These are phyloP conservation scores for Gorsachius magnificus DNA, from an alignment of 2,797 vertebrate genomes.

Conservation along the genomic window DNA sequence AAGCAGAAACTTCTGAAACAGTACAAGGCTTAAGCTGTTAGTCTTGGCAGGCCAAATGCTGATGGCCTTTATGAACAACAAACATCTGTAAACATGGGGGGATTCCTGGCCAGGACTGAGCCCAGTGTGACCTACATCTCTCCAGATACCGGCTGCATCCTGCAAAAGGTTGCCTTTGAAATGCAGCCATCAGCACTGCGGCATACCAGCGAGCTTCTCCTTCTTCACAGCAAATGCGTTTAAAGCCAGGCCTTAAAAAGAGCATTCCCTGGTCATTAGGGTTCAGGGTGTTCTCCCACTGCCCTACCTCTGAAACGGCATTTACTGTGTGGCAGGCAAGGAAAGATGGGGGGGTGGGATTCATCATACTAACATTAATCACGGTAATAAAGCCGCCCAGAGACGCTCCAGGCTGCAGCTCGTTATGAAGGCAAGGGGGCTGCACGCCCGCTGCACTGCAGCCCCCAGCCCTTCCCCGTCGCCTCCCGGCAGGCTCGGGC, in stretches of 20 bases:
- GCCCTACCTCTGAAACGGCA: neutral
- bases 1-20: neutral
- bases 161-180: neutral
- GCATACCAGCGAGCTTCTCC: neutral
- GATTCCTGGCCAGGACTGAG: neutral
- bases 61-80: neutral
- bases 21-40: neutral
- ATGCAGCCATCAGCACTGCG: neutral
- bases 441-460: fast-evolving
- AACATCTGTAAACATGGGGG: neutral
- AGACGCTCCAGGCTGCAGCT: neutral
- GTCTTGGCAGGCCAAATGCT: neutral
- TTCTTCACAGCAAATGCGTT: neutral
- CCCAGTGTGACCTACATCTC: neutral
- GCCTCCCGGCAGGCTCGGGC: fast-evolving
- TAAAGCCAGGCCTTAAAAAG: neutral
- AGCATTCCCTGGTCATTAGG: neutral
- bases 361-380: neutral
- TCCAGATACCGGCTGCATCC: neutral
- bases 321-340: neutral
- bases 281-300: fast-evolving
- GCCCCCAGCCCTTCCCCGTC: fast-evolving
- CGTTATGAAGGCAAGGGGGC: neutral
- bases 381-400: neutral
- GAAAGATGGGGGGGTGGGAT: neutral